Percentiles rank a stretch among this genome's conserved stretches.
These are phyloP conservation scores for Agrochola lychnidis DNA, from an alignment of 2,888 invertebrate genomes.

Conservation along the genomic window DNA sequence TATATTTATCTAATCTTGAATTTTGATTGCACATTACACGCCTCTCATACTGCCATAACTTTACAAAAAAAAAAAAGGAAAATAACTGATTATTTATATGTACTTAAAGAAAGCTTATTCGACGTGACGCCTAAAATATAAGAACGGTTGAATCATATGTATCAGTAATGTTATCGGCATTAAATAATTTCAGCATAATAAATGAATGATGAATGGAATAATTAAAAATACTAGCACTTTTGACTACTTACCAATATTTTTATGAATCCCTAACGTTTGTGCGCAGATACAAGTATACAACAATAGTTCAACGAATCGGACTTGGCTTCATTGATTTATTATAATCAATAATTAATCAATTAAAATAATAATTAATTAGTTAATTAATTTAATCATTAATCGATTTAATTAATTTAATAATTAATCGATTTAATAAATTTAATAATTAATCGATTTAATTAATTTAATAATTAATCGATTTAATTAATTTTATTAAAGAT, in stretches of 20 bases:
- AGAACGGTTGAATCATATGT: conserved; percentile 34
- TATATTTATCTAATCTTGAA: conserved; percentile 68
- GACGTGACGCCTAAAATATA: conserved; percentile 59
- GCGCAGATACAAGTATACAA: conserved; percentile 5
- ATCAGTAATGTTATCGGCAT: conserved; percentile 50
- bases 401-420: no score
- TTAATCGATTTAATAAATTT: no score
- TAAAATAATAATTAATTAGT: no score
- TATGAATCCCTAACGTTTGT: conserved; percentile 28
- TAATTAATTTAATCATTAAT: no score
- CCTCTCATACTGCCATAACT: conserved; percentile 70
- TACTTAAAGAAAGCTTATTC: conserved; percentile 66
- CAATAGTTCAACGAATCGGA: neutral
- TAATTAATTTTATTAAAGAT: no score
- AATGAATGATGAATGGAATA: conserved; percentile 10
- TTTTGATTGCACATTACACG: conserved; percentile 80
- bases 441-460: no score
- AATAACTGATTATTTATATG: conserved; percentile 64
- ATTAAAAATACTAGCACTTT: conserved; percentile 21
- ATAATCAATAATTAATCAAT: no score
- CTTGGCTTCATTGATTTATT: neutral
- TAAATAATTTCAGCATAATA: conserved; percentile 18
- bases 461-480: no score
- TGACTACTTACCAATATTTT: conserved; percentile 17
- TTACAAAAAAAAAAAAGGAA: conserved; percentile 61